phyloP scores from a whole-genome alignment of 2,113 vertebrate species.

The Lutjanus erythropterus region DNA sequence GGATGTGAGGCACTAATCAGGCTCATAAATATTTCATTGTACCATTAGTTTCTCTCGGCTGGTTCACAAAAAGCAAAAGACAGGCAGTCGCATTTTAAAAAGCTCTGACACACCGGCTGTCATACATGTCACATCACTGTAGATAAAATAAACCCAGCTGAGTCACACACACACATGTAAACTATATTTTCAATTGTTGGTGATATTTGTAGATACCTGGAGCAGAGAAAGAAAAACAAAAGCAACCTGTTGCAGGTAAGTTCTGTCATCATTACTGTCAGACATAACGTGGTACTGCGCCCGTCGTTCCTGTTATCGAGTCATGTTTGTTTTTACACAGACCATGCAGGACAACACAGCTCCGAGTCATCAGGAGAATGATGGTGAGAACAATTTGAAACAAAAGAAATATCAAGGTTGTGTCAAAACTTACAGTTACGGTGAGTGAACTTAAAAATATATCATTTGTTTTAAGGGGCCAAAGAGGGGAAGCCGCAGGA shows the following conservation, averaged over 20 bases:
- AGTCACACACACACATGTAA: neutral
- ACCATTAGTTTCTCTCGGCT: slow-evolving; percentile 16
- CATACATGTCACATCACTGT: neutral
- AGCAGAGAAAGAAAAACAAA: slow-evolving; percentile 61
- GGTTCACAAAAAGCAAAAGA: slow-evolving; percentile 5
- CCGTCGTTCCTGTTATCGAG: neutral
- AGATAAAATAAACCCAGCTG: neutral
- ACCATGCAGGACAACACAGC: slow-evolving; percentile 3
- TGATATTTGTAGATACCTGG: slow-evolving; percentile 71
- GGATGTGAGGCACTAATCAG: slow-evolving; percentile 33
- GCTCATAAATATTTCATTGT: slow-evolving; percentile 51
- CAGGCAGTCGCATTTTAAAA: slow-evolving; percentile 10
- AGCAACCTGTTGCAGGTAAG: slow-evolving; percentile 61
- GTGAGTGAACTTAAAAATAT: neutral
- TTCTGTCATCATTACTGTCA: neutral
- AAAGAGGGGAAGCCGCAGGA: slow-evolving; percentile 13
- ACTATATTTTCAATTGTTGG: neutral
- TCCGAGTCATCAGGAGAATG: neutral
- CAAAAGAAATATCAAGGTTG: neutral
- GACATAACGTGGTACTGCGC: neutral
- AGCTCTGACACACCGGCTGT: neutral
- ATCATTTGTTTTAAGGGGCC: slow-evolving; percentile 51
- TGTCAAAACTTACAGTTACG: neutral
- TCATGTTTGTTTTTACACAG: slow-evolving; percentile 29
- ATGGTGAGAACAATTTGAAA: slow-evolving; percentile 44